Evolutionary conservation across 2,888 invertebrate species (phyloP).

Genomic region (Acanthosepion pharaonis): DNA sequence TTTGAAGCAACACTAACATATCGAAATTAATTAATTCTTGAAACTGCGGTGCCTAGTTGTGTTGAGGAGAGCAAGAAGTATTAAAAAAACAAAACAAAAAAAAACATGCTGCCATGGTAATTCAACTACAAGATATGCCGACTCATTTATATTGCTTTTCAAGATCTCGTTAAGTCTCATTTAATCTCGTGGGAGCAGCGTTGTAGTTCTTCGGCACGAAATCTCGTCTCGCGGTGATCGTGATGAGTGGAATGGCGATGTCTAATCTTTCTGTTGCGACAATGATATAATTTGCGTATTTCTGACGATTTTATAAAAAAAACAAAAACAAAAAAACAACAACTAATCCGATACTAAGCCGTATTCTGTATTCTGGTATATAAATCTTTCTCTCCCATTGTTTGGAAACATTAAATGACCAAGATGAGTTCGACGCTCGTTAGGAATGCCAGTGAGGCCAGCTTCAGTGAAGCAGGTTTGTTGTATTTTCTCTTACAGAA

Average conservation of each 20-base stretch:
- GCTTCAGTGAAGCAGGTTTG: conserved; percentile 47
- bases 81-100: not conserved
- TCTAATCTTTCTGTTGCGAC: not conserved
- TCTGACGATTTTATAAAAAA: not conserved
- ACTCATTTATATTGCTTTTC: too few species aligned
- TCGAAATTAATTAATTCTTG: not conserved
- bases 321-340: not conserved
- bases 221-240: not conserved
- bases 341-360: not conserved
- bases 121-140: not conserved
- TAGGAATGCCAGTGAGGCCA: conserved; percentile 40
- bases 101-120: not conserved
- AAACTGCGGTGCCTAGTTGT: not conserved
- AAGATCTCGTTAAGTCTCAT: not conserved
- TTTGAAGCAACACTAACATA: too few species aligned
- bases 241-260: not conserved
- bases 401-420: conserved; percentile 25
- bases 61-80: too few species aligned
- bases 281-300: not conserved
- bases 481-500: not conserved
- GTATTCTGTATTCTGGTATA: not conserved
- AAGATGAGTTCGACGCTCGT: conserved; percentile 46
- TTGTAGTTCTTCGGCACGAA: not conserved
- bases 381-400: not conserved
- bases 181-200: not conserved